phyloP scores from a whole-genome alignment of 1,140 invertebrate species.

The Drosophila lini region DNA sequence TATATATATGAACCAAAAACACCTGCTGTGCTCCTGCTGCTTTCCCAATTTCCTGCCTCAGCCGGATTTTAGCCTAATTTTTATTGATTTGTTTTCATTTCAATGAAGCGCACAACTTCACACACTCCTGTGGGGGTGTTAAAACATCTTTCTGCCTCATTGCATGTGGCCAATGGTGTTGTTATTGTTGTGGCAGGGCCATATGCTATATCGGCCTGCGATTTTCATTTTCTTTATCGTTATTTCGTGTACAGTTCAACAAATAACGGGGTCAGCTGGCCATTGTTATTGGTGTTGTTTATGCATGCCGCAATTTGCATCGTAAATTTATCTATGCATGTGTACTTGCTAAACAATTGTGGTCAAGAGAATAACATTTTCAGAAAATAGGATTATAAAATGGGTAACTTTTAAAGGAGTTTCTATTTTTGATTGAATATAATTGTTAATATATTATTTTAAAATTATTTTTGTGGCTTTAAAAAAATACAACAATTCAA shows the following conservation, averaged over 20 bases:
- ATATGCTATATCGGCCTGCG: conserved; percentile 36
- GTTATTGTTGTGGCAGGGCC: conserved; percentile 33
- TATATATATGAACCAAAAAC: neutral
- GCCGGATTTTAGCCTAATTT: conserved; percentile 35
- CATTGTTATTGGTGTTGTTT: conserved; percentile 64
- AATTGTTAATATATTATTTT: too few relatives aligned
- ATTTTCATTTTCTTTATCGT: conserved; percentile 53
- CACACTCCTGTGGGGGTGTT: conserved; percentile 34
- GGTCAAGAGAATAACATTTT: conserved; percentile 2
- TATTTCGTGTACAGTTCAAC: conserved; percentile 74
- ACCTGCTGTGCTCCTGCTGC: conserved; percentile 26
- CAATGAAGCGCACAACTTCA: conserved; percentile 44
- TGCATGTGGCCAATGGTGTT: conserved; percentile 29
- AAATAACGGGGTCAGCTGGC: conserved; percentile 77
- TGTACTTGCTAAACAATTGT: conserved; percentile 15
- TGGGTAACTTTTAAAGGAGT: too few relatives aligned
- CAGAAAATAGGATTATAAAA: too few relatives aligned
- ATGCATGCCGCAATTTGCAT: conserved; percentile 70
- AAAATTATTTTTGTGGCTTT: too few relatives aligned
- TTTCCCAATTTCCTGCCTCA: conserved; percentile 4
- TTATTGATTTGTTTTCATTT: conserved; percentile 60
- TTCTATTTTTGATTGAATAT: too few relatives aligned
- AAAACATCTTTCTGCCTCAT: conserved; percentile 52
- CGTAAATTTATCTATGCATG: conserved; percentile 43
- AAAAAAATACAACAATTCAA: too few relatives aligned